These are phyloP conservation scores for Dermochelys coriacea DNA, from an alignment of 2,797 vertebrate genomes.

Conservation along the genomic window DNA sequence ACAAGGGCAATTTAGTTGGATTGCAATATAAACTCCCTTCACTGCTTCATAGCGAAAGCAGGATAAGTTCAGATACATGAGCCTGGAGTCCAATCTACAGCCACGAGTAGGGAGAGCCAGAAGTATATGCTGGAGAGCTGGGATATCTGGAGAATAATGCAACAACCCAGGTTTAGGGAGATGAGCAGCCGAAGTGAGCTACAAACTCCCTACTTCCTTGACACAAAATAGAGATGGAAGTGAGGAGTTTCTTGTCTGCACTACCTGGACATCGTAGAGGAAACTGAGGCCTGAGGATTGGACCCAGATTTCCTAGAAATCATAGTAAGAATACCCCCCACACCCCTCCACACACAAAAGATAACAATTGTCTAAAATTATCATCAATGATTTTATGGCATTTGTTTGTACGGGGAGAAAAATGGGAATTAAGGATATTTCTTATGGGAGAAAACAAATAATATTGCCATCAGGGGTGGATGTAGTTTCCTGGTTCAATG, in stretches of 20 bases:
- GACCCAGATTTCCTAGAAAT: too few species aligned
- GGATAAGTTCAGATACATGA: too few species aligned
- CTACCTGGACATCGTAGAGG: too few species aligned
- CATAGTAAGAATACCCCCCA: too few species aligned
- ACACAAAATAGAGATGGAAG: background rate
- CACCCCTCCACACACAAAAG: background rate
- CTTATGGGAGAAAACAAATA: too few species aligned
- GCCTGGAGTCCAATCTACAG: background rate
- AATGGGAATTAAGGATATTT: too few species aligned
- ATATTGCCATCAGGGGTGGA: background rate
- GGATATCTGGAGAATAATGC: background rate
- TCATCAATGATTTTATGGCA: too few species aligned
- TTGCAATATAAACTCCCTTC: background rate
- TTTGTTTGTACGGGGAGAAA: too few species aligned
- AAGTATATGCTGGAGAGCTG: background rate
- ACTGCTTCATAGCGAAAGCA: background rate
- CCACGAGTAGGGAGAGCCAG: background rate
- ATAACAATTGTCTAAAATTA: background rate
- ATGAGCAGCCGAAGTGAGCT: too few species aligned
- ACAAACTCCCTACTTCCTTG: too few species aligned
- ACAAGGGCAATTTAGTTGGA: background rate
- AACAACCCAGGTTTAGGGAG: background rate
- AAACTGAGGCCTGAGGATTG: too few species aligned
- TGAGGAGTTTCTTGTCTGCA: too few species aligned
- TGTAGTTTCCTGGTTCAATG: background rate